These are phyloP conservation scores for Elgaria multicarinata DNA, from an alignment of 2,113 vertebrate genomes.

Conservation along the genomic window DNA sequence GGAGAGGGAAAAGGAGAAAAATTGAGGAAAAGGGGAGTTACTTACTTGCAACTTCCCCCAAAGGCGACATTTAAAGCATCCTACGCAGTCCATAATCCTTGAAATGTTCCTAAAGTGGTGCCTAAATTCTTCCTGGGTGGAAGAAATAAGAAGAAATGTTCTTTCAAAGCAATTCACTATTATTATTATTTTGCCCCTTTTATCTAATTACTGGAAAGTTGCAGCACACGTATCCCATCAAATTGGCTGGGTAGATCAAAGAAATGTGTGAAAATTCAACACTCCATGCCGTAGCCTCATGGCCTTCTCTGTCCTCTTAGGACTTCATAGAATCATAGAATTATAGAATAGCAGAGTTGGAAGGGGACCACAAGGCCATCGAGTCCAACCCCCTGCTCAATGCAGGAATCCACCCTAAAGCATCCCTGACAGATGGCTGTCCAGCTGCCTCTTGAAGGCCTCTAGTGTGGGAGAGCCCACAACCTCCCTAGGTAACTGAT, in stretches of 20 bases:
- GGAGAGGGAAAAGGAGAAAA: too few species aligned
- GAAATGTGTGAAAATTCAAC: background rate
- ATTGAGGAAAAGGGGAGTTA: too few species aligned
- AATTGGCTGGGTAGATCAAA: background rate
- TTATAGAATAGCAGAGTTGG: too few species aligned
- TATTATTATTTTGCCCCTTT: background rate
- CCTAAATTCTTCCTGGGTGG: slow-evolving; percentile 86
- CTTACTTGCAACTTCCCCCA: slow-evolving; percentile 95
- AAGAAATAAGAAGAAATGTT: background rate
- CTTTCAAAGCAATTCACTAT: background rate
- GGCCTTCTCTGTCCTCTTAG: too few species aligned
- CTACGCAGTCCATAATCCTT: slow-evolving; percentile 95
- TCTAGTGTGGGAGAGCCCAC: too few species aligned
- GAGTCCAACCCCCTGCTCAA: too few species aligned
- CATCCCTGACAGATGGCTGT: too few species aligned
- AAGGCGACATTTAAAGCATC: slow-evolving; percentile 93
- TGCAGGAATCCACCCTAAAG: too few species aligned
- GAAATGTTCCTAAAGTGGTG: slow-evolving; percentile 94
- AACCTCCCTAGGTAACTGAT: too few species aligned
- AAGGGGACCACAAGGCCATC: too few species aligned
- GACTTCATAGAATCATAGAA: too few species aligned
- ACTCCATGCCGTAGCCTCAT: background rate
- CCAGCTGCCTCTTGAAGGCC: too few species aligned
- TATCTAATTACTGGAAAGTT: background rate
- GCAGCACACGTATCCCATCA: background rate